Base-by-base conservation (phyloP, 2,888 invertebrate genomes). In the Atherix ibis region DNA sequence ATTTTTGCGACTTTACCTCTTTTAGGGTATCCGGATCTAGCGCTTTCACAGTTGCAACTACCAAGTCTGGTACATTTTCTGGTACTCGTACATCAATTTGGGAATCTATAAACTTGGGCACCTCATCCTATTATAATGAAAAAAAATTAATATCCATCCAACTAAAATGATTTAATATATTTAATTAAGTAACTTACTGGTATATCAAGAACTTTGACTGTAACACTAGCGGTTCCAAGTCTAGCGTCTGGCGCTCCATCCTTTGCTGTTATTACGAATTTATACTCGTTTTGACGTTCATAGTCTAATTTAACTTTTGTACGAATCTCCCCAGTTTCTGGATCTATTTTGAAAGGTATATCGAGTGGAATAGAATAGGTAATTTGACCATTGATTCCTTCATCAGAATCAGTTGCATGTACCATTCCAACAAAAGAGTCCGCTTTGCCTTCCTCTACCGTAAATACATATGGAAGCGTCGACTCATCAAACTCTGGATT, bases 211-310 rank as follows among this genome's bases (percentile, higher is more conserved):
- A 89, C 84, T 45, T 68, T 65, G 1, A 91, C 76, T 0, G 83
- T 78, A 8, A 89, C 84, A 1, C 84, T 83, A 0, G 88, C 85
- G 0, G 89, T 88, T 3, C 87, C 85, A 24, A 88, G 65, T 10
- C 88, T 69, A 4, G 81, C 76, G 65, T 88, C 85, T 1, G 79
- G 72, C 0, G 85, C 89, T 14, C 84, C 83, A 52, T 91, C 91
- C 52, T 74, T 78, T 2, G 89, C 89, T 1, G 87, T 88, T 6
- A 89, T 84, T 27, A 87, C 84, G 56, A 89, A 83, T 40, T 54
- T 58, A 40, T 59, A 58, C 50, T 84, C 82, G 56, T 76, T 78
- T 48, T 78, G 74, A 9, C 69, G 71, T 53, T 91, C 89, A 53
- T 80, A 91, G 56, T 91, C 88, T 41, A 91, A 59, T 5, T 78